phyloP scores from a whole-genome alignment of 2,797 vertebrate species.

The Oreochromis mossambicus region DNA sequence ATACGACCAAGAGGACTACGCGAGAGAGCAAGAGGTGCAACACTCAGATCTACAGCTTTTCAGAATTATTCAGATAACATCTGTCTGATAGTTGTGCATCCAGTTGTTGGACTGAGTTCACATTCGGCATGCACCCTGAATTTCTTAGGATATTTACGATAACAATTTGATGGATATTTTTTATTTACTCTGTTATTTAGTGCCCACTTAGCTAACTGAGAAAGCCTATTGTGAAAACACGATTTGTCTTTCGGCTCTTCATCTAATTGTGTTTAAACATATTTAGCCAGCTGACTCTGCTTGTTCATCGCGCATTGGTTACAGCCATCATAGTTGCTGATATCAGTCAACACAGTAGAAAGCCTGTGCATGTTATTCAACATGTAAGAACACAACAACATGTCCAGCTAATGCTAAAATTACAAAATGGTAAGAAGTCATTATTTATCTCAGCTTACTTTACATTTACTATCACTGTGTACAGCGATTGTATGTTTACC shows the following conservation, averaged over 20 bases:
- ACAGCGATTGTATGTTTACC: neutral
- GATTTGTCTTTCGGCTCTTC: neutral
- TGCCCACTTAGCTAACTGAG: neutral
- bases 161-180: neutral
- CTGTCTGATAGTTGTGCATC: neutral
- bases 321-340: neutral
- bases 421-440: neutral
- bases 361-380: neutral
- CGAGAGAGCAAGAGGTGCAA: slow-evolving; percentile 90
- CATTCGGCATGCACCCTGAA: neutral
- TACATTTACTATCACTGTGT: neutral
- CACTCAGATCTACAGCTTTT: neutral
- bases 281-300: neutral
- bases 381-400: neutral
- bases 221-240: neutral
- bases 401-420: neutral
- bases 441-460: neutral
- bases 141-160: neutral
- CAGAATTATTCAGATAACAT: neutral
- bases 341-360: neutral
- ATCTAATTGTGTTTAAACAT: neutral
- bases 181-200: neutral
- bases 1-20: slow-evolving; percentile 91
- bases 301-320: neutral
- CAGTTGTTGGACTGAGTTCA: neutral